Evolutionary conservation across 2,888 invertebrate species (phyloP), one percentile per base, ranked within the genome.

Genomic region (Acronicta leporina): DNA sequence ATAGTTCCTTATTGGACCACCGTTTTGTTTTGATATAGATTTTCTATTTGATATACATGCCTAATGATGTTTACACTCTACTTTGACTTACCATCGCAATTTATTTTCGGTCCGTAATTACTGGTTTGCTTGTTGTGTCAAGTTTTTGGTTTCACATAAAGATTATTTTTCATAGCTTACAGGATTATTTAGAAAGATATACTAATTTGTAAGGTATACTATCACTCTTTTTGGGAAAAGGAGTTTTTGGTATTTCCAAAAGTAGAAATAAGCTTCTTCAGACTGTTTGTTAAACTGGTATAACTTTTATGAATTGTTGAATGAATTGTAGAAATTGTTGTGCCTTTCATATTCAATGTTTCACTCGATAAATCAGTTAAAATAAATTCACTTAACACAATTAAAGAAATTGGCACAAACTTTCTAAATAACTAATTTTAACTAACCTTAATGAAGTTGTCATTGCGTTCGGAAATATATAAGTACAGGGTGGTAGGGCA

Each of bases 381-480:
- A 38, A 7, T 27, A 42, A 41, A 51, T 10, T n/a, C 41, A 55
- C 11, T 50, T 13, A 62, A 8, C 25, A 1, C 13, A 11, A n/a
- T n/a, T n/a, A 25, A 15, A 51, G 44, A 44, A 52, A 63, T 25
- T 43, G 42, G 30, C 15, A 47, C 41, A 33, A 43, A 5, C 25
- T 9, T 20, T 43, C 27, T 38, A 50, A 70, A 64, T 64, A 70
- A 68, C 70, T 46, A 67, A 56, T 46, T 57, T 54, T 61, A 52
- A 69, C 68, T 44, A 61, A 43, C 50, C 53, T 30, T 86, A 89
- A 92, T 91, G 82, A 88, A 91, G 90, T 85, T 87, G 90, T 91
- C 87, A 83, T 76, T 75, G 77, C 57, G 47, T 82, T 79, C 80
- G 79, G 86, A 83, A 85, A 85, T 85, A 80, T 79, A 79, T 68